These are phyloP conservation scores for Scylla paramamosain DNA, from an alignment of 1,140 invertebrate genomes.

Conservation along the genomic window DNA sequence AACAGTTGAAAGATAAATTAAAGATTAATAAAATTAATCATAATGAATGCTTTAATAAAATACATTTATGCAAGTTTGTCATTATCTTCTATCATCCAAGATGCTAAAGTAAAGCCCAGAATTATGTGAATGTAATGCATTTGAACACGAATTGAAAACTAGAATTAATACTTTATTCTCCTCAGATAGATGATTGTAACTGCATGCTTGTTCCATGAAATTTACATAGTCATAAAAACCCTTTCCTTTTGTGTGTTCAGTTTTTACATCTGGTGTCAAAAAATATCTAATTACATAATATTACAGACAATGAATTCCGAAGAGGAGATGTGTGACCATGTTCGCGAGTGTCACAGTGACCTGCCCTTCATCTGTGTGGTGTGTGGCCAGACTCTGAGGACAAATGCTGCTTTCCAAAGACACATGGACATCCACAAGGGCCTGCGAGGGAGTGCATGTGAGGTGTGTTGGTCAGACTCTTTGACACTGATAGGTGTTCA, in stretches of 20 bases:
- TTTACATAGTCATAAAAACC: no score
- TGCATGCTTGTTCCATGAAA: no score
- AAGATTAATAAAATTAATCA: no score
- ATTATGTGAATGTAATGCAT: no score
- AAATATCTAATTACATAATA: not conserved
- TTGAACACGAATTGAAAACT: no score
- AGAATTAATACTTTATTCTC: no score
- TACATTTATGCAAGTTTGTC: no score
- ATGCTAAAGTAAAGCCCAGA: not conserved
- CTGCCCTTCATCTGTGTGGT: slow-evolving; percentile 57
- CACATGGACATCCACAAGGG: slow-evolving; percentile 72
- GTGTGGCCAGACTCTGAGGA: slow-evolving; percentile 66
- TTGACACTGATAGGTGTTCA: not conserved
- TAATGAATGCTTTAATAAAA: no score
- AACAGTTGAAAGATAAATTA: no score
- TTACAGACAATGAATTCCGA: slow-evolving; percentile 64
- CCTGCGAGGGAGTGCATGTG: slow-evolving; percentile 72
- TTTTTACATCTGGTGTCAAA: no score
- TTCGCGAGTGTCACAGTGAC: slow-evolving; percentile 64
- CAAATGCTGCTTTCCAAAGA: slow-evolving; percentile 68
- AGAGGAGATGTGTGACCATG: slow-evolving; percentile 66
- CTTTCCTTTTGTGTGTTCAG: no score
- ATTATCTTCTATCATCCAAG: not conserved
- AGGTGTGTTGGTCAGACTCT: slow-evolving; percentile 30
- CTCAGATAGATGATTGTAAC: no score